Evolutionary conservation across 2,797 vertebrate genomes (phyloP), one percentile per base, ranked within the genome.

Genomic region (Onychomys torridus): DNA sequence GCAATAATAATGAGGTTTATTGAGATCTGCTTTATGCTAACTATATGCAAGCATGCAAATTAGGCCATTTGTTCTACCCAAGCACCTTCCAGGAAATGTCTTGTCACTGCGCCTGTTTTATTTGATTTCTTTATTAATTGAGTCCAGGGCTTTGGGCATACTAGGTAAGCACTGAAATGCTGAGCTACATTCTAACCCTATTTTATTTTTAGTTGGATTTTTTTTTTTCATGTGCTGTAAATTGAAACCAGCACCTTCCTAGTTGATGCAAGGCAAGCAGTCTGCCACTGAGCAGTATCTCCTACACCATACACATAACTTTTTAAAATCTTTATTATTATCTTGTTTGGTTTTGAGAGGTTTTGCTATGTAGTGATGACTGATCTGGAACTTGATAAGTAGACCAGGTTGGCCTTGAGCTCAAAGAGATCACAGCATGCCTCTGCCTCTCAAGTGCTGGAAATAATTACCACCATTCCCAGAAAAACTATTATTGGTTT

Each of bases 1-100:
- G 73, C 76, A 63, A 59, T 32, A 83, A 65, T 46, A 81, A 91
- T 87, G 55, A 86, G 49, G 55, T 49, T 87, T 83, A 87, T 0
- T 8, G 32, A 93, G 61, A 46, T 76, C 59, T 78, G 13, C 57
- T 92, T 67, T 34, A 14, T 75, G 73, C 77, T 52, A 2, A 6
- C 61, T 61, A 2, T 69, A 29, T 82, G 88, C 52, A 87, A 3
- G 93, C 67, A 27, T 82, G 84, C 57, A 91, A 9, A 96, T 83
- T 16, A 37, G 90, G 52, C 40, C 17, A 49, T 55, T 88, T 79
- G 63, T 82, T 89, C 89, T 40, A 49, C 25, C 34, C 13, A 46
- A 37, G 29, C 89, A 63, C 69, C 79, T 85, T 87, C 86, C 67
- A 52, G 89, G 43, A 94, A 91, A 83, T n/a, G 13, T 75, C 14